Conservation (phyloP, 2,888 invertebrate genomes). For the Rhagonycha lutea region DNA sequence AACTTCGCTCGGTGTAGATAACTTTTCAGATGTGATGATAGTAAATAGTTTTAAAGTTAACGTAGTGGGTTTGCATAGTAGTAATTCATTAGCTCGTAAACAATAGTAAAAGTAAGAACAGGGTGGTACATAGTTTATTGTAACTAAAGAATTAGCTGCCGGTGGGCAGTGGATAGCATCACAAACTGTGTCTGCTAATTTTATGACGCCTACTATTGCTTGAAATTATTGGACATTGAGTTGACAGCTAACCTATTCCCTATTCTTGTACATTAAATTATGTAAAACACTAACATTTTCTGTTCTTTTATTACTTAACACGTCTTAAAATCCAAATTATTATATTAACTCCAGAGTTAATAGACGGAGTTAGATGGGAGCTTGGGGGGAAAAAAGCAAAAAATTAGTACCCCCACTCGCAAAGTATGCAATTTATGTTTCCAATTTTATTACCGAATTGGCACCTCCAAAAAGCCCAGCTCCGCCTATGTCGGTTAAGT, state of each 20-base stretch:
- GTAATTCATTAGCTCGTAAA: constrained; percentile 30
- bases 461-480: too few relatives aligned
- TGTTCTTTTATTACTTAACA: background rate
- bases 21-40: background rate
- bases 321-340: background rate
- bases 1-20: background rate
- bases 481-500: too few relatives aligned
- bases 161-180: constrained; percentile 38
- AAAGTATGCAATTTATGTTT: too few relatives aligned
- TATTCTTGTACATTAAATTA: constrained; percentile 8
- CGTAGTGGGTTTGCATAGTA: constrained; percentile 11
- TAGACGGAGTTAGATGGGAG: too few relatives aligned
- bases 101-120: constrained; percentile 26
- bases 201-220: constrained; percentile 31
- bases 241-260: constrained; percentile 16
- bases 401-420: too few relatives aligned
- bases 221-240: constrained; percentile 25
- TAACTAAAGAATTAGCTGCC: constrained; percentile 30
- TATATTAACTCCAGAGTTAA: background rate
- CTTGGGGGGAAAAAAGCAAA: too few relatives aligned
- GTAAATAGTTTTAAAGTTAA: background rate
- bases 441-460: too few relatives aligned
- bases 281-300: background rate
- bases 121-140: constrained; percentile 26
- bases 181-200: constrained; percentile 35